Evolutionary conservation across 2,113 vertebrate genomes (phyloP).

Genomic region (Tinamus guttatus): DNA sequence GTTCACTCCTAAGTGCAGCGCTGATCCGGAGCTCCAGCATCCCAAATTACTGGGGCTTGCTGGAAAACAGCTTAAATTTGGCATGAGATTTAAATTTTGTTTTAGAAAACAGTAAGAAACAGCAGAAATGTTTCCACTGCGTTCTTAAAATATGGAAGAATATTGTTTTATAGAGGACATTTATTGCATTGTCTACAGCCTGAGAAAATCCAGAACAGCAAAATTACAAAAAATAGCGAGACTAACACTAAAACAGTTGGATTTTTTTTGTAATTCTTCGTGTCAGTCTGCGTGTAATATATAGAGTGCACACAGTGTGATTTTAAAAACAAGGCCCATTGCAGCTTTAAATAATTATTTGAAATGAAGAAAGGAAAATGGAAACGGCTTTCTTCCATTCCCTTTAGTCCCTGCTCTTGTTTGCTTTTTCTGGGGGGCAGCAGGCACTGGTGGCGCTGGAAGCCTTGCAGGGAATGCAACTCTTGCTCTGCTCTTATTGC

Average conservation of each 20-base stretch:
- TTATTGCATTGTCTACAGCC: conserved; percentile 51
- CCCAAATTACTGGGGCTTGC: background rate
- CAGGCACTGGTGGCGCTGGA: accelerated
- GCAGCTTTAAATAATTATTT: conserved; percentile 45
- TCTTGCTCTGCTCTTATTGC: accelerated
- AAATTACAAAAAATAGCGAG: background rate
- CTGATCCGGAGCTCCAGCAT: background rate
- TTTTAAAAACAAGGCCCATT: conserved; percentile 21
- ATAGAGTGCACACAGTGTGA: background rate
- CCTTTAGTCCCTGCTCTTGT: background rate
- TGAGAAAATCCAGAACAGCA: conserved; percentile 36
- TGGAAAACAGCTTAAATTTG: conserved; percentile 4
- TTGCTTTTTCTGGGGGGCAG: background rate
- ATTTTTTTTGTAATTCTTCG: background rate
- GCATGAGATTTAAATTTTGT: background rate
- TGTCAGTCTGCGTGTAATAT: background rate
- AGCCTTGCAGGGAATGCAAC: accelerated
- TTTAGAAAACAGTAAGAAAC: background rate
- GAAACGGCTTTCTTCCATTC: background rate
- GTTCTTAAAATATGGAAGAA: background rate
- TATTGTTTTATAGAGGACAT: conserved; percentile 21
- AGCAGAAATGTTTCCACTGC: conserved; percentile 1
- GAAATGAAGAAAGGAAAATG: background rate
- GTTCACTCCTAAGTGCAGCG: accelerated
- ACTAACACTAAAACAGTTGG: background rate